Percentiles rank a stretch among this genome's conserved stretches.
phyloP scores from a whole-genome alignment of 2,113 vertebrate genomes.

The Spheniscus mendiculus region DNA sequence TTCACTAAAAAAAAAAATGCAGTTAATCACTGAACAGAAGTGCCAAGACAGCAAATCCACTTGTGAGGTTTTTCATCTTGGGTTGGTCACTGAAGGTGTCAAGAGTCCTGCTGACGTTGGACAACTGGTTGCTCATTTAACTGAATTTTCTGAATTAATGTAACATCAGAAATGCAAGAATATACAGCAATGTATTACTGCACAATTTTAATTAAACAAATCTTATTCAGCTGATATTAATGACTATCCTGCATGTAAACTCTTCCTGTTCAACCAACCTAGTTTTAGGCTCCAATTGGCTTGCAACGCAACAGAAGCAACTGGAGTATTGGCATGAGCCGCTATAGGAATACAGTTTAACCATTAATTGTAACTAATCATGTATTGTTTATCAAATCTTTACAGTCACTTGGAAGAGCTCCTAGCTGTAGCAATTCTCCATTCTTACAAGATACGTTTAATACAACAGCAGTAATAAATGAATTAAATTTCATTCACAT shows the following conservation, averaged over 20 bases:
- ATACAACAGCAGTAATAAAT: not conserved
- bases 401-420: not conserved
- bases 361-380: not conserved
- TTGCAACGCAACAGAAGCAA: not conserved
- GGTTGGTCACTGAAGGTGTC: not conserved
- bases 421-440: not conserved
- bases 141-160: not conserved
- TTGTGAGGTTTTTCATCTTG: not conserved
- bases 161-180: not conserved
- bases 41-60: not conserved
- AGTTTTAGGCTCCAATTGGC: not conserved
- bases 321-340: not conserved
- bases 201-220: not conserved
- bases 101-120: not conserved
- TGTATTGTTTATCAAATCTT: not conserved
- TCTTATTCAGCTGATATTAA: not conserved
- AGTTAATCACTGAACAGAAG: not conserved
- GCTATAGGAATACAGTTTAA: not conserved
- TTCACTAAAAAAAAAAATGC: not conserved
- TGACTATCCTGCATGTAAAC: not conserved
- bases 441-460: not conserved
- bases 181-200: not conserved
- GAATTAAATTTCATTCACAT: not conserved
- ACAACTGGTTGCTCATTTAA: not conserved
- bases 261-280: not conserved